A percentile compares a stretch with the other conserved stretches of the same genome.
These are phyloP conservation scores for Tachysurus fulvidraco DNA, from an alignment of 2,113 vertebrate species.

Conservation along the genomic window DNA sequence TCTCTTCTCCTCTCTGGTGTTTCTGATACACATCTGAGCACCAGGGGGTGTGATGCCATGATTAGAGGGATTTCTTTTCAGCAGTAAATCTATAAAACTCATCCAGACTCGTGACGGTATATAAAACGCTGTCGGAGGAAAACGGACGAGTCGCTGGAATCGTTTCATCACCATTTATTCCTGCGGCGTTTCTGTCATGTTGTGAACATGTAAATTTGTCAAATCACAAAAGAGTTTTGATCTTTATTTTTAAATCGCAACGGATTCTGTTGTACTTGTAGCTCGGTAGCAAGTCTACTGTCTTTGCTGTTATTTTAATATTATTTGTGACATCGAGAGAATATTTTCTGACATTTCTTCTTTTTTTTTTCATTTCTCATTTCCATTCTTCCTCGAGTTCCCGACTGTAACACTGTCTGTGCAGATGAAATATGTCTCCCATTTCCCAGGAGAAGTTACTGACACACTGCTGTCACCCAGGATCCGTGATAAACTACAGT, in stretches of 20 bases:
- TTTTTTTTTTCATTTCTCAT: not conserved
- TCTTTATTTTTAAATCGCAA: not conserved
- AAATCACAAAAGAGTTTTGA: not conserved
- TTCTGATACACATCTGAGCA: not conserved
- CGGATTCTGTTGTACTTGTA: not conserved
- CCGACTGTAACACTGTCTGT: conserved; percentile 9
- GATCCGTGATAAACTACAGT: conserved; percentile 24
- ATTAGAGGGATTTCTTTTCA: not conserved
- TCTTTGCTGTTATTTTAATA: not conserved
- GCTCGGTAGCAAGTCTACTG: not conserved
- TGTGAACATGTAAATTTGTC: not conserved
- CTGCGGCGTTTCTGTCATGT: not conserved
- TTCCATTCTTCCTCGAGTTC: not conserved
- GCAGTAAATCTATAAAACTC: conserved; percentile 4
- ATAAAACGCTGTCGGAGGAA: conserved; percentile 16
- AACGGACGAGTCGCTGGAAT: not conserved
- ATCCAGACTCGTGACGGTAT: conserved; percentile 1
- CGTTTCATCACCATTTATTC: conserved; percentile 22
- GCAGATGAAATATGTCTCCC: conserved; percentile 11
- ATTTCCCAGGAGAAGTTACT: conserved; percentile 31
- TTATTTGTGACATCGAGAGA: not conserved
- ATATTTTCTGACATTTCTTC: not conserved
- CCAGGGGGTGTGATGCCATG: not conserved
- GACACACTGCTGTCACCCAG: conserved; percentile 29
- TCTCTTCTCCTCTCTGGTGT: not conserved